A percentile compares a stretch with the other conserved stretches of the same genome.
phyloP scores from a whole-genome alignment of 2,797 vertebrate species.

The Diceros bicornis region DNA sequence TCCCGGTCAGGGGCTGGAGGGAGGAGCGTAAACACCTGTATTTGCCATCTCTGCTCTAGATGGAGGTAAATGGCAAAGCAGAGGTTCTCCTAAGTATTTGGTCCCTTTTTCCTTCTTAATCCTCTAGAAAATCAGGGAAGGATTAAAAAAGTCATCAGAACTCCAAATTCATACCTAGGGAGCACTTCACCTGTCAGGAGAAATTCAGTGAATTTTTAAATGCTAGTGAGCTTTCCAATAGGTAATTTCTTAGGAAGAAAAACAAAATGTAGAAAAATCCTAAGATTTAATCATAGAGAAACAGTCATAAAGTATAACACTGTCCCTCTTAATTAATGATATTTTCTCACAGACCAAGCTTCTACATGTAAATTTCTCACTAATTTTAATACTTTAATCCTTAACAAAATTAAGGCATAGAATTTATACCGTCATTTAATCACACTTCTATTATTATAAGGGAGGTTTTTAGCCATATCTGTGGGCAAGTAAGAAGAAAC shows the following conservation, averaged over 20 bases:
- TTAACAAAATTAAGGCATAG: conserved; percentile 23
- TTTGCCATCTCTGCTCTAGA: neutral
- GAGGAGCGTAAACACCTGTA: rapidly evolving
- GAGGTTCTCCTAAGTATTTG: neutral
- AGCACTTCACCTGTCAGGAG: neutral
- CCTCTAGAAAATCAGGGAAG: neutral
- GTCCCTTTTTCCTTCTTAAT: neutral
- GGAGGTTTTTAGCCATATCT: neutral
- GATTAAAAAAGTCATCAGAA: neutral
- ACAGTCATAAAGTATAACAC: neutral
- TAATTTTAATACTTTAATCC: neutral
- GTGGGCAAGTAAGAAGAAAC: neutral
- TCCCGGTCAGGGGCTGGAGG: rapidly evolving
- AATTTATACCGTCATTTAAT: neutral
- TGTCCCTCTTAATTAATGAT: neutral
- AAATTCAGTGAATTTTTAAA: neutral
- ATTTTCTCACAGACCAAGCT: neutral
- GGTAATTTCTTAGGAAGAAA: neutral
- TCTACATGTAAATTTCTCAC: neutral
- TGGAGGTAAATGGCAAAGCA: neutral
- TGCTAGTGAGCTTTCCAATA: neutral
- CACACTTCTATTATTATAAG: neutral
- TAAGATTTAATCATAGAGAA: neutral
- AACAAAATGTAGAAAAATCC: neutral
- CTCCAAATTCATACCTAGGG: neutral